Evolutionary conservation across 2,113 vertebrate species (phyloP).

Genomic region (Tyrannus savana): DNA sequence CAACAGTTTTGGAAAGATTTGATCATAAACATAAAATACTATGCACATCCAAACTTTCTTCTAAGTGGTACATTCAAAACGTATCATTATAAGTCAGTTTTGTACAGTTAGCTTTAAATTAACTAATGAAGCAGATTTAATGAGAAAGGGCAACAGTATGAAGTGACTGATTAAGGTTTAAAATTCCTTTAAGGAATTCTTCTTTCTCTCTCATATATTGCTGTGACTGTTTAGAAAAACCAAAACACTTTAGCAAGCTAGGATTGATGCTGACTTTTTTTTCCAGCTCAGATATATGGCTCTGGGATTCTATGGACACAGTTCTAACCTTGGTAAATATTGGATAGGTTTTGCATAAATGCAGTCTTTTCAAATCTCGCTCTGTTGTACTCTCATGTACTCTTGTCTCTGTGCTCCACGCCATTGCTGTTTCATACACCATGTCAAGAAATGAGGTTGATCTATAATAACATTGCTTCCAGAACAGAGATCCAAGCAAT

Average conservation of each 20-base stretch:
- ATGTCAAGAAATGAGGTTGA: not conserved
- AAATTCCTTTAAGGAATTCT: not conserved
- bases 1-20: not conserved
- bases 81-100: not conserved
- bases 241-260: not conserved
- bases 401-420: not conserved
- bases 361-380: not conserved
- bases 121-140: not conserved
- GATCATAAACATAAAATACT: not conserved
- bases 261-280: not conserved
- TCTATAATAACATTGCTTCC: not conserved
- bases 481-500: not conserved
- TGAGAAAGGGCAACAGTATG: not conserved
- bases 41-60: not conserved
- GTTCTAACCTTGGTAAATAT: not conserved
- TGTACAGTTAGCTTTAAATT: not conserved
- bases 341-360: not conserved
- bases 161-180: not conserved
- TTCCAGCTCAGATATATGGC: not conserved
- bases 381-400: not conserved
- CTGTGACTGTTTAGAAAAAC: not conserved
- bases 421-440: not conserved
- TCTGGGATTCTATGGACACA: not conserved
- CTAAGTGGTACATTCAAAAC: not conserved
- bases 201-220: not conserved